A percentile compares a stretch with the other conserved stretches of the same genome.
phyloP scores from a whole-genome alignment of 2,888 invertebrate species.

The Agapetus fuscipes region DNA sequence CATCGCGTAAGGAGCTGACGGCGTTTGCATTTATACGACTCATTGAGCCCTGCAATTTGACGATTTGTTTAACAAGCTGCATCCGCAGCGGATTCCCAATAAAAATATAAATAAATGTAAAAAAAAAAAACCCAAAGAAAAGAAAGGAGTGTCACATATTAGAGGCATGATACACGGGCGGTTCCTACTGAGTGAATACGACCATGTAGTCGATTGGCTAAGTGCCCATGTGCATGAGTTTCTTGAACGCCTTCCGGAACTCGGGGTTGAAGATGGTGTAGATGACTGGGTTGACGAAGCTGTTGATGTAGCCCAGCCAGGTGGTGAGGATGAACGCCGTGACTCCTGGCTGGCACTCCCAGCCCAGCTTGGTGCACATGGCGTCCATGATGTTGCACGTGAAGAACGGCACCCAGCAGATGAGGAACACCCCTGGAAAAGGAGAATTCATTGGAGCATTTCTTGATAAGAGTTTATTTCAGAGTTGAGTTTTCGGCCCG shows the following conservation, averaged over 20 bases:
- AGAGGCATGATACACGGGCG: no score
- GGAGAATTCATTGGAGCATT: no score
- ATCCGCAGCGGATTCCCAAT: no score
- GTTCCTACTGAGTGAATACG: slow-evolving; percentile 34
- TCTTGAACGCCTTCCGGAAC: slow-evolving; percentile 96
- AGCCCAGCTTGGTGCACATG: slow-evolving; percentile 78
- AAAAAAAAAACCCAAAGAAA: no score
- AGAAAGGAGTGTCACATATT: no score
- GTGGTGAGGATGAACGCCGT: slow-evolving; percentile 90
- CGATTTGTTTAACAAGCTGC: no score
- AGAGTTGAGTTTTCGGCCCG: no score
- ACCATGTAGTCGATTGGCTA: slow-evolving; percentile 41
- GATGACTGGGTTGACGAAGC: slow-evolving; percentile 87
- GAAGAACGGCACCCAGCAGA: slow-evolving; percentile 99
- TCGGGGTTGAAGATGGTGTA: slow-evolving; percentile 96
- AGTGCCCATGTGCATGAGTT: slow-evolving; percentile 67
- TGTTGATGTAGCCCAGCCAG: slow-evolving; percentile 98
- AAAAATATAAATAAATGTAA: no score
- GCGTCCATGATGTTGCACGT: slow-evolving; percentile 96
- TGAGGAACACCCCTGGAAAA: slow-evolving; percentile 86
- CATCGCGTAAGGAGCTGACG: no score
- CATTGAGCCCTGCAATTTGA: no score
- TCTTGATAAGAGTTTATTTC: no score
- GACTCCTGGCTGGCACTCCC: slow-evolving; percentile 73
- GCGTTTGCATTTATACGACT: no score